Conservation (phyloP, 2,888 invertebrate species). For the Meteorus cinctellus region DNA sequence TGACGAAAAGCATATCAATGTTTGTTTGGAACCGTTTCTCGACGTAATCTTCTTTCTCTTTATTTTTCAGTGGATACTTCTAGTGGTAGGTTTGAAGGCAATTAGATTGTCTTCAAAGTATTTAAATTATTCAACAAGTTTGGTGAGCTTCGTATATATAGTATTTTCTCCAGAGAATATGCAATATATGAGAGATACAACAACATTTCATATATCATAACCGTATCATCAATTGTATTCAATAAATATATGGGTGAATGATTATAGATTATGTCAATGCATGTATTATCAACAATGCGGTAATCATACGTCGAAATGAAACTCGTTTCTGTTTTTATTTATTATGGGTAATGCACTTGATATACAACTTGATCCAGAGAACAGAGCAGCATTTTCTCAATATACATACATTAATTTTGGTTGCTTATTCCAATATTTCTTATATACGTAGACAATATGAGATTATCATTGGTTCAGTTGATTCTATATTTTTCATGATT, state of each 20-base stretch:
- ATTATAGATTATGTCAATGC: not conserved
- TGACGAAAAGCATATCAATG: not conserved
- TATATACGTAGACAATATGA: no score
- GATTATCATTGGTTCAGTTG: no score
- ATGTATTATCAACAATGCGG: not conserved
- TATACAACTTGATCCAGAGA: not conserved
- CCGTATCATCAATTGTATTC: not conserved
- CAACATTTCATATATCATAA: not conserved
- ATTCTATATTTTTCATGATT: no score
- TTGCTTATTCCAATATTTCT: not conserved
- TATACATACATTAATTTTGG: not conserved
- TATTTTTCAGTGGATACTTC: slow-evolving; percentile 69
- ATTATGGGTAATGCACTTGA: not conserved
- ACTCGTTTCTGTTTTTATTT: not conserved
- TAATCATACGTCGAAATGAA: not conserved
- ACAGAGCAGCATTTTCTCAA: no score
- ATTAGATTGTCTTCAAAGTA: slow-evolving; percentile 45
- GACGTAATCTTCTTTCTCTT: slow-evolving; percentile 31
- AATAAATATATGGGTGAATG: not conserved
- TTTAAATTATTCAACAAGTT: slow-evolving; percentile 14
- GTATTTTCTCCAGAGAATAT: not conserved
- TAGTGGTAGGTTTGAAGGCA: slow-evolving; percentile 62
- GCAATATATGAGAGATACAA: not conserved
- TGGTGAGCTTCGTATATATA: not conserved
- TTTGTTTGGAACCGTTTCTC: slow-evolving; percentile 16